phyloP scores from a whole-genome alignment of 2,797 vertebrate species.

The Squalus acanthias region DNA sequence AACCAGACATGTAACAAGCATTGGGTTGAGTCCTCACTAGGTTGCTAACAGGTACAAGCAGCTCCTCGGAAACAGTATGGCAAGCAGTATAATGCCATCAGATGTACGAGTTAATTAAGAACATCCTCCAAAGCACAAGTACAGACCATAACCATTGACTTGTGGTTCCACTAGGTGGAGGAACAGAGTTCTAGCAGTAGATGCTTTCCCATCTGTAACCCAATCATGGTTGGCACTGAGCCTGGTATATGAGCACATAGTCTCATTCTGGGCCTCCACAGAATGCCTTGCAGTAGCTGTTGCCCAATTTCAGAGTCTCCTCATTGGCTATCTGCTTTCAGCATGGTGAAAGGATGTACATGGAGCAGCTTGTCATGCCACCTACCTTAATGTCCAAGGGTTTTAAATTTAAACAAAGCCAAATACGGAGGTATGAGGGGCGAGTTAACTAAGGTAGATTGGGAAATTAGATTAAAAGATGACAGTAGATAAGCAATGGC shows the following conservation, averaged over 20 bases:
- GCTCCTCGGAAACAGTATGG: background rate
- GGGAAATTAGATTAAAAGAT: background rate
- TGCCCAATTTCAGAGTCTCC: background rate
- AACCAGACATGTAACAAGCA: background rate
- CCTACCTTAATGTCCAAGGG: background rate
- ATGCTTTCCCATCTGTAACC: background rate
- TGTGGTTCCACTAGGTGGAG: background rate
- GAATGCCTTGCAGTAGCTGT: background rate
- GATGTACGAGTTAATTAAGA: background rate
- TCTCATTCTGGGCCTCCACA: background rate
- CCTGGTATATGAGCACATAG: background rate
- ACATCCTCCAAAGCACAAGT: background rate
- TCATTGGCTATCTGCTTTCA: background rate
- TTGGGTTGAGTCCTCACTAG: background rate
- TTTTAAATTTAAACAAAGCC: background rate
- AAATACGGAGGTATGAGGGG: background rate
- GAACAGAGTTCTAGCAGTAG: background rate
- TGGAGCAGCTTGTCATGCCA: background rate
- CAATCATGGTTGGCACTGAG: background rate
- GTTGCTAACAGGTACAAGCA: background rate
- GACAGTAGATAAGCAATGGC: background rate
- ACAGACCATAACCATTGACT: background rate
- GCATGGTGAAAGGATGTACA: background rate
- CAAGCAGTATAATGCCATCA: background rate
- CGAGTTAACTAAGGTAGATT: background rate